Evolutionary conservation across 2,888 invertebrate species (phyloP).

Genomic region (Tinea trinotella): DNA sequence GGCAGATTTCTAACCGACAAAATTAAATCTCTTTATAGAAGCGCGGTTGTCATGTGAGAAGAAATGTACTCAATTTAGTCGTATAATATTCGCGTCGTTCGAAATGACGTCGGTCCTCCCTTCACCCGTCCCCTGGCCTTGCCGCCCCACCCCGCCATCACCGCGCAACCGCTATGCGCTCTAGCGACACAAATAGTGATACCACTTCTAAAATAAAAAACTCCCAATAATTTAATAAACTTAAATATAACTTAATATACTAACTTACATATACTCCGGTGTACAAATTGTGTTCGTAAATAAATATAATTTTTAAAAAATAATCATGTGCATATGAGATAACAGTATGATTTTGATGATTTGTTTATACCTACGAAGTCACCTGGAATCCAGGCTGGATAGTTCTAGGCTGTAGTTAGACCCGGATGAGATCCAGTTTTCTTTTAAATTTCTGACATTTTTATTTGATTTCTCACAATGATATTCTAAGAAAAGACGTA

Average conservation of each 20-base stretch:
- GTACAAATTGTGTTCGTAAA: too few species aligned
- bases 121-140: slow-evolving; percentile 56
- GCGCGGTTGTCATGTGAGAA: slow-evolving; percentile 24
- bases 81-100: slow-evolving; percentile 60
- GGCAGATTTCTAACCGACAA: slow-evolving; percentile 48
- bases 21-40: slow-evolving; percentile 24
- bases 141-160: slow-evolving; percentile 46
- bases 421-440: too few species aligned
- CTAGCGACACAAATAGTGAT: slow-evolving; percentile 49
- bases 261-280: too few species aligned
- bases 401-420: too few species aligned
- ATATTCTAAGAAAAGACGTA: too few species aligned
- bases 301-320: too few species aligned
- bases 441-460: too few species aligned
- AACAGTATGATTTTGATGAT: too few species aligned
- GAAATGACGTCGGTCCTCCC: slow-evolving; percentile 62
- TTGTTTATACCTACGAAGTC: too few species aligned
- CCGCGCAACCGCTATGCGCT: slow-evolving; percentile 62
- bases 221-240: background rate
- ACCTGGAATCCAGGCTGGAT: too few species aligned
- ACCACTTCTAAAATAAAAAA: slow-evolving; percentile 30
- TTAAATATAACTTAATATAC: background rate
- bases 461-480: too few species aligned
- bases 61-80: slow-evolving; percentile 39
- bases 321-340: too few species aligned